These are phyloP conservation scores for Lycopodina hypogea DNA, from an alignment of 37 sponge, comb jelly and placozoan genomes.

Conservation along the genomic window DNA sequence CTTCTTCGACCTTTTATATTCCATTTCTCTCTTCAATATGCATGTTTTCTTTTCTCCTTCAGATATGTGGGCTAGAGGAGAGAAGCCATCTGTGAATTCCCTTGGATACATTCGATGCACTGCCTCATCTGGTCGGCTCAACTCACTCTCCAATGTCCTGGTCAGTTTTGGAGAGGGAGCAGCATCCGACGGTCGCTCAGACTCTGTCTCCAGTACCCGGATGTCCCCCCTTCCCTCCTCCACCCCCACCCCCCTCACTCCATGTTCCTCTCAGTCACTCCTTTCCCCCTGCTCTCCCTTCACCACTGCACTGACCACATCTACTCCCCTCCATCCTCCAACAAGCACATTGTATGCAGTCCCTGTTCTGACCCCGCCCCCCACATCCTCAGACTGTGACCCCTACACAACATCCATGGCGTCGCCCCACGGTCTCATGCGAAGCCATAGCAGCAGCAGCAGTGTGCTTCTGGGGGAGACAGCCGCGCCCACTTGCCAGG, in stretches of 20 bases:
- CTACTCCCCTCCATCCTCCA: constrained; percentile 11
- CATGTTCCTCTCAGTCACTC: constrained; percentile 30
- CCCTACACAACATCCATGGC: background rate
- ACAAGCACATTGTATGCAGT: background rate
- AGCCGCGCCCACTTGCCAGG: background rate
- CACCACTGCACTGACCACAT: constrained; percentile 8
- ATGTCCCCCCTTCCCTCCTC: constrained; percentile 7
- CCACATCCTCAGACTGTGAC: background rate
- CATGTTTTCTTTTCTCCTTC: background rate
- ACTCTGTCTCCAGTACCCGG: constrained; percentile 25
- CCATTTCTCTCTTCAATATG: no score
- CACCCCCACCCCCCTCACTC: constrained; percentile 31
- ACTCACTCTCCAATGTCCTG: constrained; percentile 23
- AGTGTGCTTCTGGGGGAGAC: constrained; percentile 17
- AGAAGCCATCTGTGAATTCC: constrained; percentile 21
- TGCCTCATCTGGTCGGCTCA: constrained; percentile 11
- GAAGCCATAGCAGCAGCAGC: constrained; percentile 34
- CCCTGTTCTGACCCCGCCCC: constrained; percentile 2
- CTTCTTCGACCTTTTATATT: no score
- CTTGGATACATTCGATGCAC: constrained; percentile 6
- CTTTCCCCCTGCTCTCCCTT: constrained; percentile 17
- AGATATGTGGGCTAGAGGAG: constrained; percentile 52
- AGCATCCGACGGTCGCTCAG: constrained; percentile 6
- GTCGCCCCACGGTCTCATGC: background rate
- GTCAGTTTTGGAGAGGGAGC: constrained; percentile 4